Conservation (phyloP, 2,888 invertebrate species). For the Peribatodes rhomboidaria region DNA sequence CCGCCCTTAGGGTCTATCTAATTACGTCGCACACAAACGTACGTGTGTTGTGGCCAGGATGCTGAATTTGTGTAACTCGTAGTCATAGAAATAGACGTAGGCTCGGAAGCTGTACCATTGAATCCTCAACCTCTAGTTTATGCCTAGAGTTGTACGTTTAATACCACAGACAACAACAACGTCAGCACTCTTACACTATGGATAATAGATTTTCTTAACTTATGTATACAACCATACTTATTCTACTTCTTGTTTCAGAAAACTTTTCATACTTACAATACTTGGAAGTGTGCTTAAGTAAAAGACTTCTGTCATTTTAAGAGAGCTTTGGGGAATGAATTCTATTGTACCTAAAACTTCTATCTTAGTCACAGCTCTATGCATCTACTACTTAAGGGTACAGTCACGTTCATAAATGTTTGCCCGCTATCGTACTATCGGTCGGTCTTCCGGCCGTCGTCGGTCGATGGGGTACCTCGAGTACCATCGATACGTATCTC, state of each 20-base stretch:
- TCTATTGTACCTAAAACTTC: neutral
- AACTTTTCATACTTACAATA: too few relatives aligned
- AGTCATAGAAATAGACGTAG: conserved; percentile 17
- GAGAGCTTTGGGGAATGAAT: neutral
- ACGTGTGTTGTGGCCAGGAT: conserved; percentile 46
- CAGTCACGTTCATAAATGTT: conserved; percentile 80
- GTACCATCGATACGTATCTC: conserved; percentile 25
- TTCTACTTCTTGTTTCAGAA: too few relatives aligned
- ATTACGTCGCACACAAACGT: conserved; percentile 74
- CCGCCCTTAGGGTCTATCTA: conserved; percentile 84
- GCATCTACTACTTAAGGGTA: conserved; percentile 43
- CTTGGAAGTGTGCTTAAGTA: too few relatives aligned
- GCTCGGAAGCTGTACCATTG: neutral
- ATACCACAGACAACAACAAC: too few relatives aligned
- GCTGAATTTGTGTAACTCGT: conserved; percentile 37
- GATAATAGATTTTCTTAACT: too few relatives aligned
- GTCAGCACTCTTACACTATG: too few relatives aligned
- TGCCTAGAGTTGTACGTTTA: neutral
- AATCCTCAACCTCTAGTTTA: neutral
- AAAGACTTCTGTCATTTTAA: too few relatives aligned
- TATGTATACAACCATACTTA: too few relatives aligned
- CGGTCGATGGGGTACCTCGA: conserved; percentile 19
- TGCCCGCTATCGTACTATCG: conserved; percentile 57
- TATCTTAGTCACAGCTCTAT: conserved; percentile 22
- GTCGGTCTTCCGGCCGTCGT: conserved; percentile 27